phyloP scores from a whole-genome alignment of 2,113 vertebrate species.

The Eptatretus burgeri region DNA sequence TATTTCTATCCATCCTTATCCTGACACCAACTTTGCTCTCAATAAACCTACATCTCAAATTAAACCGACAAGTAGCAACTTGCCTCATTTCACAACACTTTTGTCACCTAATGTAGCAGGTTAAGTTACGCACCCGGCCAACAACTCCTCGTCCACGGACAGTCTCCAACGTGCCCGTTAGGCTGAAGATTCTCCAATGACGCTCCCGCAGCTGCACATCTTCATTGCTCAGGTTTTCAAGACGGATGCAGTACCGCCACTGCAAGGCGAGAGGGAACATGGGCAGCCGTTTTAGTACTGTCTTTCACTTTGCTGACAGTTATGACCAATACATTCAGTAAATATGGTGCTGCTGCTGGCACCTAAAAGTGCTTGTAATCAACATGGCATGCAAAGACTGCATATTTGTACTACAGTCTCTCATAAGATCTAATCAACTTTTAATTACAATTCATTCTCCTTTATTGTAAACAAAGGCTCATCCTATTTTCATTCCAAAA shows the following conservation, averaged over 20 bases:
- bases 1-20: neutral
- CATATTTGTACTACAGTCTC: neutral
- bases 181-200: constrained; percentile 93
- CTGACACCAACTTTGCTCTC: neutral
- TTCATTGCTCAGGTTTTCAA: constrained; percentile 75
- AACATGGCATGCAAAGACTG: neutral
- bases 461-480: too few species aligned
- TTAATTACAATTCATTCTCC: too few species aligned
- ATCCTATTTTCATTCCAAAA: too few species aligned
- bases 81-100: too few species aligned
- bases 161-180: constrained; percentile 78
- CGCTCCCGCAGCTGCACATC: constrained; percentile 74
- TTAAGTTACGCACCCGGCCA: constrained; percentile 32
- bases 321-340: too few species aligned
- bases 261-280: constrained; percentile 11
- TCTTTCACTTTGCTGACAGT: too few species aligned
- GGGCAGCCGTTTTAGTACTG: neutral
- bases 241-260: constrained; percentile 90
- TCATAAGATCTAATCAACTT: neutral
- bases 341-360: too few species aligned
- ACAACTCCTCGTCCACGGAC: constrained; percentile 74
- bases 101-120: too few species aligned
- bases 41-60: neutral
- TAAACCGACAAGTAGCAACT: too few species aligned
- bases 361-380: too few species aligned